These are phyloP conservation scores for Ctenoplectra terminalis DNA, from an alignment of 1,140 invertebrate genomes.

Conservation along the genomic window DNA sequence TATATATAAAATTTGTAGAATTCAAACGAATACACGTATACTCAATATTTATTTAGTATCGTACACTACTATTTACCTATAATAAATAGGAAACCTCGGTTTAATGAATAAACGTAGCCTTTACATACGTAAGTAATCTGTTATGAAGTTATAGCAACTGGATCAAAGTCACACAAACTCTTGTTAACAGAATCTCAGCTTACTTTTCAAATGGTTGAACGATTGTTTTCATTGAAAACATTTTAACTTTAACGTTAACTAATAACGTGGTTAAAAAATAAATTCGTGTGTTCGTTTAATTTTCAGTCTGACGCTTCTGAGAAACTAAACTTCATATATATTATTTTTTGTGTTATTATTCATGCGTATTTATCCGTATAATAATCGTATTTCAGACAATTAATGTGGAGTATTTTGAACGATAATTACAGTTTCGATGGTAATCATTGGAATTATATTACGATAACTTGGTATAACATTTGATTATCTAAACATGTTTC, in stretches of 20 bases:
- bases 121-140: neutral
- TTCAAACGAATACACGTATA: neutral
- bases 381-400: too few relatives aligned
- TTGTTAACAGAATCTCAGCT: neutral
- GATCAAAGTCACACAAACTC: neutral
- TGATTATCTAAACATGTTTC: neutral
- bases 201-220: too few relatives aligned
- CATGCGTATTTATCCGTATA: too few relatives aligned
- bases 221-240: too few relatives aligned
- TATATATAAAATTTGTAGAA: neutral
- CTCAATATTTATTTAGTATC: neutral
- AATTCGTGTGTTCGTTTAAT: too few relatives aligned
- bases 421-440: too few relatives aligned
- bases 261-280: too few relatives aligned
- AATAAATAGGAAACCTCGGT: neutral
- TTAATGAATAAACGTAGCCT: neutral
- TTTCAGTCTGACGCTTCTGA: too few relatives aligned
- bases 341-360: too few relatives aligned
- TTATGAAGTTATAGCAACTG: neutral
- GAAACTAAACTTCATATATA: too few relatives aligned
- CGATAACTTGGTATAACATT: neutral
- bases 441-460: neutral
- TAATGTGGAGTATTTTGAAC: too few relatives aligned
- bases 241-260: too few relatives aligned
- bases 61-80: neutral